Evolutionary conservation across 1,140 invertebrate genomes (phyloP), one percentile per base, ranked within the genome.

Genomic region (Brachionus sp.): DNA sequence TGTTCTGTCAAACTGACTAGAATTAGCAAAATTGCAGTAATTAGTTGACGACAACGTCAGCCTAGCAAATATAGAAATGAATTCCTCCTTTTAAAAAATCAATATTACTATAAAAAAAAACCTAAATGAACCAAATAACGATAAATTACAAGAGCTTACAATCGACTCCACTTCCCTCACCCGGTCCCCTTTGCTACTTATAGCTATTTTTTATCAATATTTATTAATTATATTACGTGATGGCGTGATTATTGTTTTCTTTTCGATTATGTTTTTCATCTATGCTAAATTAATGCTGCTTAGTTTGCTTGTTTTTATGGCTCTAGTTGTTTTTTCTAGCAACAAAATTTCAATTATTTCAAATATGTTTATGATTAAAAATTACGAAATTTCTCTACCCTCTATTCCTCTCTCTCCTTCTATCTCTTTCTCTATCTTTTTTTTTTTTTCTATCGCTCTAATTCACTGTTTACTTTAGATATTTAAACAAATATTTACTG

Each of bases 201-300:
- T 75, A 75, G 19, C 23, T 46, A 25, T 75, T 44, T 23, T n/a
- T 75, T 42, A 73, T 73, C 70, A 75, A 75, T 75, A 75, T 75
- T 75, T 75, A 75, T 75, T 75, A 75, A 75, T 75, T 75, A 75
- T 44, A 46, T 75, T 75, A 75, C 70, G 70, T 75, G 70, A 75
- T 75, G 44, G 70, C 70, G 70, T 75, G 70, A 75, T 75, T 75
- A 75, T 75, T 75, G 37, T 75, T 75, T 46, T 44, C 33, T 75
- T 75, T 75, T 75, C 44, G 39, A 46, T 75, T 75, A 46, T 75
- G 70, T 75, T 75, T 73, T 73, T 73, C 37, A 23, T 73, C 37
- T 73, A 73, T 73, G 68, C 37, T 73, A 39, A 39, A 39, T 35
- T 73, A 73, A 39, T 39, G 33, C 37, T 39, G 37, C 19, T 73